Conservation (phyloP, 2,113 vertebrate genomes). For the Lutjanus erythropterus region DNA sequence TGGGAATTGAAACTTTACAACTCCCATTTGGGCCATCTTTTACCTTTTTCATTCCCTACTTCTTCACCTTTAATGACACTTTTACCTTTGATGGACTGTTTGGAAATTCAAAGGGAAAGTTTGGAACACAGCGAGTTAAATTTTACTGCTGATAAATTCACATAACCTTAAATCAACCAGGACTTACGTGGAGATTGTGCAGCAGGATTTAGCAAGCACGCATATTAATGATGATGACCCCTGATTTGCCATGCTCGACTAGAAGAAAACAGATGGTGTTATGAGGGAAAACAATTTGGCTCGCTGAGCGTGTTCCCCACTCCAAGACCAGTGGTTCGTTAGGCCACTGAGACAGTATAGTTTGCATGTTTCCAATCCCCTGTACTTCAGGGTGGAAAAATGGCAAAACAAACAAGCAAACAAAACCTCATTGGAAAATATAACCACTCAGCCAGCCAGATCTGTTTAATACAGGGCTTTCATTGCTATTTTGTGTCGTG, state of each 20-base stretch:
- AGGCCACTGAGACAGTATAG: slow-evolving; percentile 46
- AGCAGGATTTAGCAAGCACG: slow-evolving; percentile 53
- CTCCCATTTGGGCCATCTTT: slow-evolving; percentile 5
- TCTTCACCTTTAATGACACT: slow-evolving; percentile 4
- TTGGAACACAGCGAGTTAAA: slow-evolving; percentile 11
- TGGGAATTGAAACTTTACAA: not conserved
- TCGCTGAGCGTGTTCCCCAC: slow-evolving; percentile 44
- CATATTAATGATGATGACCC: slow-evolving; percentile 72
- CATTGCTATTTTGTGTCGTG: slow-evolving; percentile 51
- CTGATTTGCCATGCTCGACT: slow-evolving; percentile 68
- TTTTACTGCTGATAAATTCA: slow-evolving; percentile 19
- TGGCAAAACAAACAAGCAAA: slow-evolving; percentile 68
- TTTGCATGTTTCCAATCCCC: slow-evolving; percentile 44
- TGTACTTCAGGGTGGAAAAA: slow-evolving; percentile 51
- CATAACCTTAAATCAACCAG: slow-evolving; percentile 32
- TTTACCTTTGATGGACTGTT: slow-evolving; percentile 1
- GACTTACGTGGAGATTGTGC: slow-evolving; percentile 14
- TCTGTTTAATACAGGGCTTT: slow-evolving; percentile 40
- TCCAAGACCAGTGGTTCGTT: slow-evolving; percentile 67
- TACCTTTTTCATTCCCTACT: not conserved
- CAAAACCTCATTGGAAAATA: slow-evolving; percentile 65
- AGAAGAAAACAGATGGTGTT: slow-evolving; percentile 72
- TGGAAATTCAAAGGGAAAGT: not conserved
- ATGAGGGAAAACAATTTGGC: slow-evolving; percentile 65
- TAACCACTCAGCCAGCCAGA: slow-evolving; percentile 34